Evolutionary conservation across 2,797 vertebrate genomes (phyloP).

Genomic region (Phataginus tetradactyla): DNA sequence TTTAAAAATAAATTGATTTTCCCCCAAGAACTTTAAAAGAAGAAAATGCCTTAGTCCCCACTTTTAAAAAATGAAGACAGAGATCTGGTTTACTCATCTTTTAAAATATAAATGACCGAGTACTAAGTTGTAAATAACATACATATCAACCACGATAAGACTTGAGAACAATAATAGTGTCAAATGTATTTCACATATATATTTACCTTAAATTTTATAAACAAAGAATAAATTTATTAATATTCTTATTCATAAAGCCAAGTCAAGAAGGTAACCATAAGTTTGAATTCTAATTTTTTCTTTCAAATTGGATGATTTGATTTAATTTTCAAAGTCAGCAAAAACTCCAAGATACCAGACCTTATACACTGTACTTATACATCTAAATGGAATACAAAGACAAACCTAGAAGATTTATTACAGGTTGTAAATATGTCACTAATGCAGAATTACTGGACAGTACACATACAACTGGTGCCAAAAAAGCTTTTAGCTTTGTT

Average conservation of each 20-base stretch:
- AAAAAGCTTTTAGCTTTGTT: slow-evolving; percentile 94
- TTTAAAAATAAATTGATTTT: slow-evolving; percentile 45
- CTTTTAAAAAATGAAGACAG: slow-evolving; percentile 35
- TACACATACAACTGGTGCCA: slow-evolving; percentile 88
- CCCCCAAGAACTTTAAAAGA: slow-evolving; percentile 46
- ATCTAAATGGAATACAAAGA: slow-evolving; percentile 90
- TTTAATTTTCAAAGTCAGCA: slow-evolving; percentile 88
- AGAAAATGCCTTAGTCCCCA: slow-evolving; percentile 34
- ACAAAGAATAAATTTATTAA: slow-evolving; percentile 73
- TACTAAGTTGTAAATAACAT: slow-evolving; percentile 59
- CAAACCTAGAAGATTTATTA: slow-evolving; percentile 90
- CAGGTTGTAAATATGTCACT: slow-evolving; percentile 90
- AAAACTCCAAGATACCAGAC: slow-evolving; percentile 85
- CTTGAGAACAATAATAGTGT: slow-evolving; percentile 48
- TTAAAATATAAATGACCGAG: slow-evolving; percentile 38
- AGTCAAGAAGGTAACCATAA: slow-evolving; percentile 80
- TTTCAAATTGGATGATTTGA: slow-evolving; percentile 83
- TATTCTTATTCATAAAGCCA: slow-evolving; percentile 83
- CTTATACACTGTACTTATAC: slow-evolving; percentile 84
- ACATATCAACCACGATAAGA: slow-evolving; percentile 44
- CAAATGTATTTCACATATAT: slow-evolving; percentile 51
- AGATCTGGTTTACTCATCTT: slow-evolving; percentile 50
- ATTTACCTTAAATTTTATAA: slow-evolving; percentile 61
- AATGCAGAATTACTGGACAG: slow-evolving; percentile 91
- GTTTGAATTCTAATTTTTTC: slow-evolving; percentile 84